Base-by-base conservation (phyloP, 2,888 invertebrate genomes). In the Aricia artaxerxes region DNA sequence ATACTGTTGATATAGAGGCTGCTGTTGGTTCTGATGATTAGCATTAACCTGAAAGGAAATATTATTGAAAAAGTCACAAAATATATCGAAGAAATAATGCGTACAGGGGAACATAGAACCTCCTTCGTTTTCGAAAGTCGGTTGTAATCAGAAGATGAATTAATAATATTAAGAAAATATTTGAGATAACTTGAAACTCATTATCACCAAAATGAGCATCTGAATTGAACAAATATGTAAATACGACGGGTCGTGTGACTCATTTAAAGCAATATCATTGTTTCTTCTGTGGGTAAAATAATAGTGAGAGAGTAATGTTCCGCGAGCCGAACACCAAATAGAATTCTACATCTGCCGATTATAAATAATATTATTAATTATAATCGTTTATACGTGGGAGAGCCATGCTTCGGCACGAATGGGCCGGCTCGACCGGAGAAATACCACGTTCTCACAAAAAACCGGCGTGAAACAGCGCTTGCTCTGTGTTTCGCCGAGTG, bases 1-100 rank as follows among this genome's bases (percentile, higher is more conserved):
- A 82, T 91, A 88, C 81, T 92, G 92, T 83, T 89, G 90, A 85
- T 91, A 93, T 82, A 87, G 89, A 79, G 88, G 90, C 84, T 90
- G 92, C 80, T 86, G 91, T 83, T 86, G 91, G 84, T 89, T 88
- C 85, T 91, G 94, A 83, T 92, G 92, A 84, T 93, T 94, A 78
- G 93, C 92, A 84, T 92, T 92, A 82, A 91, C 86, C 91, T 91
- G 89, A 69, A 83, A 83, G 79, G 57, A 81, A 79, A 38, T 73
- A 11, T n/a, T 69, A 11, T n/a, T 69, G n/a, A 57, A 73, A 53
- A 60, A 40, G 53, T 73, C n/a, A 78, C 44, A n/a, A 7, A 61
- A 40, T 24, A 38, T n/a, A 79, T 44, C 69, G 9, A 61, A 9
- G 60, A 75, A 76, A 61, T 40, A 31, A 31, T 5, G 53, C 35